These are phyloP conservation scores for Sphecodes monilicornis DNA, from an alignment of 2,888 invertebrate species.

Conservation along the genomic window DNA sequence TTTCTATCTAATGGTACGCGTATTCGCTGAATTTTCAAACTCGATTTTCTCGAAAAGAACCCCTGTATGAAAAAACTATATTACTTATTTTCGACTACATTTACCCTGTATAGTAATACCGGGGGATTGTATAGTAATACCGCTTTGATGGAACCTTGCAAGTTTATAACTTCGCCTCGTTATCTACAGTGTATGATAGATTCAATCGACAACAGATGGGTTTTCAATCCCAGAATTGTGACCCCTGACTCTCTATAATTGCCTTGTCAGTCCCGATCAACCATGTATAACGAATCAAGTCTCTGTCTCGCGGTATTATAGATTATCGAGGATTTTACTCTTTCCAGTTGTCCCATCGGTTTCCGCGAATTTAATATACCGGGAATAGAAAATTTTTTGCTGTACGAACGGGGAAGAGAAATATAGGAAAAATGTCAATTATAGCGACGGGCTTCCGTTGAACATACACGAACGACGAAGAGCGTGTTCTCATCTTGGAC, in stretches of 20 bases:
- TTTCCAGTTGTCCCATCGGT: background rate
- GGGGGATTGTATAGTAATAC: too few relatives aligned
- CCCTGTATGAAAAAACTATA: too few relatives aligned
- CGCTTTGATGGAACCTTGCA: background rate
- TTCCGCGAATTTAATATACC: conserved; percentile 39
- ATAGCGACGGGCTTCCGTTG: conserved; percentile 12
- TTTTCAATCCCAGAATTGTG: background rate
- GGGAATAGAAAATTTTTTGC: background rate
- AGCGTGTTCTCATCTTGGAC: background rate
- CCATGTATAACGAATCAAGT: background rate
- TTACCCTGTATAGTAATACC: too few relatives aligned
- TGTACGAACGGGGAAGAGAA: conserved; percentile 1
- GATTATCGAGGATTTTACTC: background rate
- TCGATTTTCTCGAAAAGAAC: too few relatives aligned
- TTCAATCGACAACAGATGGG: background rate
- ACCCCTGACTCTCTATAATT: background rate
- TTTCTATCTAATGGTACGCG: too few relatives aligned
- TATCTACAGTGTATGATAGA: background rate
- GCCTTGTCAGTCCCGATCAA: background rate
- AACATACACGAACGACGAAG: background rate
- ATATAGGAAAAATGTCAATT: conserved; percentile 44
- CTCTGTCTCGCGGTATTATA: background rate
- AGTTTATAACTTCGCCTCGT: background rate
- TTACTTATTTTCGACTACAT: too few relatives aligned
- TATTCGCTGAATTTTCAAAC: too few relatives aligned